Evolutionary conservation across 1,140 invertebrate genomes (phyloP).

Genomic region (Ceratosolen fusciceps): DNA sequence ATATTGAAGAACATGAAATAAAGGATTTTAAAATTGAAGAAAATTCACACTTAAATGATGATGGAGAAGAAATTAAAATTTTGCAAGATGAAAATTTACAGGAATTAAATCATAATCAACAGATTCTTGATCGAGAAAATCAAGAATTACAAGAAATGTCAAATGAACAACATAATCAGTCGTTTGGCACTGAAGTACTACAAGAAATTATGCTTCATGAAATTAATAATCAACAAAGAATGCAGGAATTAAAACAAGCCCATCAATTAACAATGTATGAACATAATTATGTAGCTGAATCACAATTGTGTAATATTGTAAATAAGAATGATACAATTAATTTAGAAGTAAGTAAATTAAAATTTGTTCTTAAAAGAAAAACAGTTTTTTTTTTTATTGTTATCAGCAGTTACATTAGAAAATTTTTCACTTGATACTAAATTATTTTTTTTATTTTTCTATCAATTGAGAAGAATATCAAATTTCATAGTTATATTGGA

Average conservation of each 20-base stretch:
- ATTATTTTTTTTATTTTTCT: no score
- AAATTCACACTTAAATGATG: neutral
- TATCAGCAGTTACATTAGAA: neutral
- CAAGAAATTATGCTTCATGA: slow-evolving; percentile 43
- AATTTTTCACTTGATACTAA: no score
- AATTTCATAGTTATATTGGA: no score
- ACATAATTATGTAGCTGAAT: slow-evolving; percentile 46
- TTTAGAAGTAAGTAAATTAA: slow-evolving; percentile 18
- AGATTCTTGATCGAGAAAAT: slow-evolving; percentile 2
- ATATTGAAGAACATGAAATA: slow-evolving; percentile 33
- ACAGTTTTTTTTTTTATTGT: neutral
- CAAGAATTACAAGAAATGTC: slow-evolving; percentile 6
- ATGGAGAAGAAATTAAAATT: slow-evolving; percentile 18
- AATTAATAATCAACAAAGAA: slow-evolving; percentile 28
- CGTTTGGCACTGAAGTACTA: slow-evolving; percentile 28
- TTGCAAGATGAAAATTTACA: neutral
- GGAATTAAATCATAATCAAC: slow-evolving; percentile 3
- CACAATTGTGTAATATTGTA: neutral
- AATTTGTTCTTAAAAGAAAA: no score
- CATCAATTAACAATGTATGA: slow-evolving; percentile 39
- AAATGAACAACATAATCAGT: slow-evolving; percentile 18
- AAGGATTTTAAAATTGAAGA: slow-evolving; percentile 39
- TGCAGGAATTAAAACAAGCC: slow-evolving; percentile 33
- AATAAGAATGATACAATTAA: slow-evolving; percentile 5
- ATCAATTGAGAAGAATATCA: no score